Percentiles rank a stretch among this genome's conserved stretches.
Conservation (phyloP, 2,888 invertebrate genomes). For the Hyppa rectilinea region DNA sequence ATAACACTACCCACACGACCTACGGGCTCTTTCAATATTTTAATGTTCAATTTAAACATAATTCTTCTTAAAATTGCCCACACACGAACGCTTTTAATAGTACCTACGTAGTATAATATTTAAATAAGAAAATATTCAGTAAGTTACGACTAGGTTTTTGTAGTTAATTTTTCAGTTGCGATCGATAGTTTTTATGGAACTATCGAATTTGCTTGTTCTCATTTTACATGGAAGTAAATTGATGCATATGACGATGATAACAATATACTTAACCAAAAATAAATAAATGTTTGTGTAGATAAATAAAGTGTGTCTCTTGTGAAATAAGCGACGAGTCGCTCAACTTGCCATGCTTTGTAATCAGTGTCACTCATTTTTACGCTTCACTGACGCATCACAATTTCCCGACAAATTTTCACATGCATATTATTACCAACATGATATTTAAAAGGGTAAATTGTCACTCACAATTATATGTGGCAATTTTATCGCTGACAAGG, state of each 20-base stretch:
- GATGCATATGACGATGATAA: background rate
- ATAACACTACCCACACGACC: conserved; percentile 54
- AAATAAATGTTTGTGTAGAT: conserved; percentile 9
- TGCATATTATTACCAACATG: conserved; percentile 1
- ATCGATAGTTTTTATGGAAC: background rate
- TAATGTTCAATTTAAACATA: conserved; percentile 31
- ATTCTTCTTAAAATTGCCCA: conserved; percentile 18
- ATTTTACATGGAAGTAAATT: background rate
- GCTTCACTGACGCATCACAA: conserved; percentile 7
- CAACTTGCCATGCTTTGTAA: conserved; percentile 18
- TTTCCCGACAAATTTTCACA: conserved; percentile 1
- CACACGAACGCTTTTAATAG: background rate
- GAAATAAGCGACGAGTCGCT: conserved; percentile 1
- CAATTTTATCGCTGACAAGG: background rate
- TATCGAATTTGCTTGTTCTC: background rate
- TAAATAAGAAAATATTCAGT: conserved; percentile 1
- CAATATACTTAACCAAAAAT: background rate
- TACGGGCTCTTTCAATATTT: conserved; percentile 36
- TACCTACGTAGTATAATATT: background rate
- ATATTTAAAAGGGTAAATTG: conserved; percentile 6
- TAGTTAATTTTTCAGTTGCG: background rate
- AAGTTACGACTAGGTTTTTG: background rate
- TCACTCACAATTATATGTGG: background rate
- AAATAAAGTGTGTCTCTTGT: background rate
- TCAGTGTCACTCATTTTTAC: conserved; percentile 36